Base-by-base conservation (phyloP, 2,797 vertebrate species). In the Australoheros facetus region DNA sequence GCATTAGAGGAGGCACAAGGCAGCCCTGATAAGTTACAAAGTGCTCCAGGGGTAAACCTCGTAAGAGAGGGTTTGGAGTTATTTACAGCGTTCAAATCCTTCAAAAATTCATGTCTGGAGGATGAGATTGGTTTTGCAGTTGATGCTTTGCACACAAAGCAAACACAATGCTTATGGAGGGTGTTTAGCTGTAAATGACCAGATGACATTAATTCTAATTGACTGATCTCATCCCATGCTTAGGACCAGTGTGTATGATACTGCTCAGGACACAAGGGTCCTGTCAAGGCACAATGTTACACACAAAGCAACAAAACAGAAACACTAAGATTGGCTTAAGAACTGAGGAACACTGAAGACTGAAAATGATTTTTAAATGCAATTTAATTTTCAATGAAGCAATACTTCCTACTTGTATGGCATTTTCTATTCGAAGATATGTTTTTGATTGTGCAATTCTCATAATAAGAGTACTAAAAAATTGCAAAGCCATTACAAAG, bases 21-120 rank as follows among this genome's bases (percentile, higher is more conserved):
- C 94, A 92, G 94, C 90, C 95, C 94, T 95, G 95, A 96, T 96
- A 96, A 96, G 94, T 96, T 96, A 96, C 95, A 96, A 95, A 96
- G 95, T 95, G 95, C 95, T 95, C 87, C 90, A 79, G 95, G 96
- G 95, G 94, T 96, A 95, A 96, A 96, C 93, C 94, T 94, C 93
- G 93, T 96, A 95, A 95, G 95, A 96, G 95, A 95, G 95, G 94
- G 93, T 96, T 96, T 95, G 95, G 93, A 96, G 96, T 95, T 96
- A 95, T 96, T 96, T 96, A 96, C 94, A 95, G 95, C 91, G 82
- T 95, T 96, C 94, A 95, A 96, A 96, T 95, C 95, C 95, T 95
- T 94, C 92, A 95, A 94, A 95, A 94, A 94, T 94, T 92, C 91
- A 93, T 93, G 93, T 95, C 95, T 95, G 92, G 89, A 84, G 94